Percentiles rank a stretch among this genome's conserved stretches.
phyloP scores from a whole-genome alignment of 2,888 invertebrate genomes.

The Metacarcinus magister region DNA sequence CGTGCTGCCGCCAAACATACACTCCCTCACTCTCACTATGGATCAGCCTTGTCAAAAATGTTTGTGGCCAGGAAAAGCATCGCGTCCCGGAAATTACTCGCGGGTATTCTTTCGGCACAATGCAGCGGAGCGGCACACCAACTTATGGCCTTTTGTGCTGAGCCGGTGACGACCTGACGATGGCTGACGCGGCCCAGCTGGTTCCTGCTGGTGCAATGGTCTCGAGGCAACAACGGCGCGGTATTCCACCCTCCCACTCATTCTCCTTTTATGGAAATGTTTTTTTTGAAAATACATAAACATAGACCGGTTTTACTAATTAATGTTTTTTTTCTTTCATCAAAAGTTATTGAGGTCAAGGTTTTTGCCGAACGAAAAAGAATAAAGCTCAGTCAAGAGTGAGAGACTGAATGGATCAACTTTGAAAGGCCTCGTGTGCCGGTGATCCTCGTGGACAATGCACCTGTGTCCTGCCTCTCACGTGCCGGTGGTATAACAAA shows the following conservation, averaged over 20 bases:
- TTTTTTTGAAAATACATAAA: neutral
- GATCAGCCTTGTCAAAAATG: neutral
- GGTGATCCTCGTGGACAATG: neutral
- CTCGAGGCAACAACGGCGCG: neutral
- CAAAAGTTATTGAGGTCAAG: neutral
- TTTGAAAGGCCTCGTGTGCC: neutral
- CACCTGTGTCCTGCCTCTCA: neutral
- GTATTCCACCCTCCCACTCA: neutral
- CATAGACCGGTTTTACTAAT: neutral
- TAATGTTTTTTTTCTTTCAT: neutral
- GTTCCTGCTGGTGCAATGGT: neutral
- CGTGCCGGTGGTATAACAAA: neutral
- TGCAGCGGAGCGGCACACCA: neutral
- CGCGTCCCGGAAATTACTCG: neutral
- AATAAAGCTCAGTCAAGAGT: neutral
- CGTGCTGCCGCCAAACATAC: neutral
- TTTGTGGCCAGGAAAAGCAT: conserved; percentile 18
- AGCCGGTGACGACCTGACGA: neutral
- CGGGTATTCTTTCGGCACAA: neutral
- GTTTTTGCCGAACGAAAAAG: neutral
- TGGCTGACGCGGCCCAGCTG: neutral
- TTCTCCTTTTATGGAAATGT: neutral
- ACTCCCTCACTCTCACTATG: neutral
- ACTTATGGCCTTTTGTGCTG: neutral
- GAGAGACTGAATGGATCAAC: neutral